Base-by-base conservation (phyloP, 53 echinoderm and acorn worm species). In the Patiria pectinifera region DNA sequence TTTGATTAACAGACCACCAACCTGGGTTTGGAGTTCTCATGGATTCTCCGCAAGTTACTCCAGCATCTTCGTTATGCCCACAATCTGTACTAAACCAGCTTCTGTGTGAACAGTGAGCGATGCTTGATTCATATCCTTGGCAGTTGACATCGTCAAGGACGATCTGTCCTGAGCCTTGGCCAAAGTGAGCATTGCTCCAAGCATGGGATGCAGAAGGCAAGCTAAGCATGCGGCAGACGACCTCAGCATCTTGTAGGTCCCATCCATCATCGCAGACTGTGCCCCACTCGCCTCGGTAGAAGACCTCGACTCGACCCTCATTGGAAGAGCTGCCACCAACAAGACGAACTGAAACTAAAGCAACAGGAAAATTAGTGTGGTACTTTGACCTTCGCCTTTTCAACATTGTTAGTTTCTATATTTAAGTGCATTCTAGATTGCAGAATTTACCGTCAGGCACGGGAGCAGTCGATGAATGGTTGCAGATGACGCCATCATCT, bases 211-310 rank as follows among this genome's bases (percentile, higher is more conserved):
- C 74, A 23, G 74, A 23, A n/a, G 74, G 74, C 9, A 74, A 24
- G 74, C 24, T n/a, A 23, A 74, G 74, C 74, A 23, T n/a, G 6
- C 74, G 74, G 10, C 74, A 74, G 74, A 74, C 24, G 0, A 74
- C 74, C 0, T 23, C 3, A 10, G 74, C 74, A 25, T 23, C 74
- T 1, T 74, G 26, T 0, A 74, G 23, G 24, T 74, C 24, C 74
- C 74, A 74, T 23, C 24, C 74, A 74, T 74, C 74, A 23, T 74
- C 74, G 19, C 74, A 74, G 24, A 91, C 49, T 16, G 91, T 91
- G 4, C 91, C 91, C 91, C 91, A 91, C 19, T 53, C 23, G 16
- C 91, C 91, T 66, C 22, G 71, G 7, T 62, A 61, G 61, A 22
- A 60, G 3, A 83, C 61, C 83, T 83, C 83, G 0, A 83, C 83